Conservation (phyloP, 92 coral and sea anemone species). For the Palythoa grandis region DNA sequence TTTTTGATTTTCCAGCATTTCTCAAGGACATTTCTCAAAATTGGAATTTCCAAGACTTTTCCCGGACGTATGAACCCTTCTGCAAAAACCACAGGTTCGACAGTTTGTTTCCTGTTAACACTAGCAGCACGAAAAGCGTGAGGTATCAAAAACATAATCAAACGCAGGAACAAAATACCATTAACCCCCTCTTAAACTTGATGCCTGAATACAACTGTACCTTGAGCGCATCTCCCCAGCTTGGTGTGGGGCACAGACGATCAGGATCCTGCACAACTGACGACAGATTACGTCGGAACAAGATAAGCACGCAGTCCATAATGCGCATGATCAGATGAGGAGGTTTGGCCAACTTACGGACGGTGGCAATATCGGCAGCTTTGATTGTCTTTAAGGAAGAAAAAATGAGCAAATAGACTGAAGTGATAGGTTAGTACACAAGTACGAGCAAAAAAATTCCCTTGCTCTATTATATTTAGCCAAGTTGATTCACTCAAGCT, state of each 20-base stretch:
- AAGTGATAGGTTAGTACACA: not conserved
- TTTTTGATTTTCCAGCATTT: too few relatives aligned
- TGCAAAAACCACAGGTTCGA: too few relatives aligned
- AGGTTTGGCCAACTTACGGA: constrained; percentile 94
- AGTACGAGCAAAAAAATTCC: not conserved
- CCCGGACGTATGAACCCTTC: too few relatives aligned
- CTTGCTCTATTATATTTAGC: too few relatives aligned
- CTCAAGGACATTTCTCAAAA: too few relatives aligned
- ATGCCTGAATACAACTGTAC: constrained; percentile 33
- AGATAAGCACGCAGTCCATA: constrained; percentile 85
- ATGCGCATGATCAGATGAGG: constrained; percentile 97
- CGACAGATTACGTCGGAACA: constrained; percentile 75
- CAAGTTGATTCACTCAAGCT: too few relatives aligned
- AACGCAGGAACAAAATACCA: too few relatives aligned
- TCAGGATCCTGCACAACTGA: constrained; percentile 74
- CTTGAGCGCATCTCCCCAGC: constrained; percentile 90
- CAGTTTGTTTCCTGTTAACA: too few relatives aligned
- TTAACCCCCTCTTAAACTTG: not conserved
- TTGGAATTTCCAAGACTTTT: too few relatives aligned
- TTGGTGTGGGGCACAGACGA: constrained; percentile 71
- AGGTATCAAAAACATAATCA: too few relatives aligned
- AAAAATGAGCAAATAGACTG: not conserved
- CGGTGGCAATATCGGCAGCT: constrained; percentile 87
- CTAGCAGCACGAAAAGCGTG: too few relatives aligned
- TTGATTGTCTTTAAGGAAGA: constrained; percentile 72